phyloP scores from a whole-genome alignment of 2,888 invertebrate species.

The Pammene fasciana region DNA sequence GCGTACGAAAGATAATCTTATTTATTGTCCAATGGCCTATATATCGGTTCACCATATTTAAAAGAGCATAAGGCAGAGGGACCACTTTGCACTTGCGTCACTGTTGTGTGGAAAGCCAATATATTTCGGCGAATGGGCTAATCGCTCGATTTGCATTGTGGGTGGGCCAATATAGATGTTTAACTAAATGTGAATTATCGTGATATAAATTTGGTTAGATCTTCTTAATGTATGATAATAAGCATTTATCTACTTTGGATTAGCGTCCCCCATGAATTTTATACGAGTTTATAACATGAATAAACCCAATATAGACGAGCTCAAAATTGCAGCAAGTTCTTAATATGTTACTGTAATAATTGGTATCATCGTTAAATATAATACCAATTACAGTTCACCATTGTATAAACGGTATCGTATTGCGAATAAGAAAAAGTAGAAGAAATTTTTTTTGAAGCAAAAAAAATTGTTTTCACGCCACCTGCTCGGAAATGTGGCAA shows the following conservation, averaged over 20 bases:
- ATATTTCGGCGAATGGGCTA: conserved; percentile 34
- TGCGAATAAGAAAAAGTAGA: too few species aligned
- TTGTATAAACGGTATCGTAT: too few species aligned
- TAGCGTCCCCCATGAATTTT: too few species aligned
- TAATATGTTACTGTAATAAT: too few species aligned
- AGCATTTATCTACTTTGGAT: background rate
- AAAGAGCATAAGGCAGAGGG: background rate
- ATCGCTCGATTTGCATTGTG: conserved; percentile 37
- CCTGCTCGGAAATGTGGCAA: too few species aligned
- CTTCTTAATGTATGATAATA: conserved; percentile 5
- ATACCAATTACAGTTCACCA: too few species aligned
- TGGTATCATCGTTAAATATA: too few species aligned
- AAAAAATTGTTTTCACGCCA: too few species aligned
- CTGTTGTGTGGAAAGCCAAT: background rate
- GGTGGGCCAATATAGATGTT: conserved; percentile 22
- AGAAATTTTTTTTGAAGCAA: too few species aligned
- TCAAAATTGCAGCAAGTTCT: too few species aligned
- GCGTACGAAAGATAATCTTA: conserved; percentile 30
- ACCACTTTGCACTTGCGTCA: background rate
- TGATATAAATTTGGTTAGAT: conserved; percentile 8
- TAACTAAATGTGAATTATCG: conserved; percentile 17
- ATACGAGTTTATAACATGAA: background rate
- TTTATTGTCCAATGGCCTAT: conserved; percentile 39
- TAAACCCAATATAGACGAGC: too few species aligned
- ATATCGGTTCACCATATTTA: conserved; percentile 14